phyloP scores from a whole-genome alignment of 2,113 vertebrate species.

The Engystomops pustulosus region DNA sequence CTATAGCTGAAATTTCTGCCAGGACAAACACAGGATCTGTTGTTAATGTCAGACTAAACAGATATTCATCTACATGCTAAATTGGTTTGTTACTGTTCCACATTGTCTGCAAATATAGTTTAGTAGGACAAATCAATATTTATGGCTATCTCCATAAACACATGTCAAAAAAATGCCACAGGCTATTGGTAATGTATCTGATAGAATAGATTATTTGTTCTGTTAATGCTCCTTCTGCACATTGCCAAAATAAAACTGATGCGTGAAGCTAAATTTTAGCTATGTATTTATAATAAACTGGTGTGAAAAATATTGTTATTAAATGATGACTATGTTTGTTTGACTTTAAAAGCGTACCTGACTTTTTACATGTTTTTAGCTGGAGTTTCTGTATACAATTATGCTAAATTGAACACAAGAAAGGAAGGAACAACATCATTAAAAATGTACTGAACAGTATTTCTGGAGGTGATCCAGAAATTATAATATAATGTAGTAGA shows the following conservation, averaged over 20 bases:
- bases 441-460: too few relatives aligned
- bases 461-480: too few relatives aligned
- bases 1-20: too few relatives aligned
- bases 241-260: neutral
- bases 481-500: too few relatives aligned
- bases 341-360: too few relatives aligned
- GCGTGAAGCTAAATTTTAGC: neutral
- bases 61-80: neutral
- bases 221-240: neutral
- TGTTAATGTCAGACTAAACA: neutral
- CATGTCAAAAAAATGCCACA: neutral
- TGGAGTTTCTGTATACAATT: too few relatives aligned
- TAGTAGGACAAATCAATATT: slow-evolving; percentile 26
- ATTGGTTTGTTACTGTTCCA: neutral
- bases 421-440: too few relatives aligned
- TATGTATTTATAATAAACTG: neutral
- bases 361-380: too few relatives aligned
- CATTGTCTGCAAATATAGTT: neutral
- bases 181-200: neutral
- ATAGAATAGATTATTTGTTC: neutral
- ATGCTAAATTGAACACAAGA: too few relatives aligned
- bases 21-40: neutral
- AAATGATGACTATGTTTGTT: neutral
- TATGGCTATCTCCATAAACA: neutral
- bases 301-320: neutral